A percentile compares a stretch with the other conserved stretches of the same genome.
These are phyloP conservation scores for Natrix natrix DNA, from an alignment of 2,797 vertebrate species.

Conservation along the genomic window DNA sequence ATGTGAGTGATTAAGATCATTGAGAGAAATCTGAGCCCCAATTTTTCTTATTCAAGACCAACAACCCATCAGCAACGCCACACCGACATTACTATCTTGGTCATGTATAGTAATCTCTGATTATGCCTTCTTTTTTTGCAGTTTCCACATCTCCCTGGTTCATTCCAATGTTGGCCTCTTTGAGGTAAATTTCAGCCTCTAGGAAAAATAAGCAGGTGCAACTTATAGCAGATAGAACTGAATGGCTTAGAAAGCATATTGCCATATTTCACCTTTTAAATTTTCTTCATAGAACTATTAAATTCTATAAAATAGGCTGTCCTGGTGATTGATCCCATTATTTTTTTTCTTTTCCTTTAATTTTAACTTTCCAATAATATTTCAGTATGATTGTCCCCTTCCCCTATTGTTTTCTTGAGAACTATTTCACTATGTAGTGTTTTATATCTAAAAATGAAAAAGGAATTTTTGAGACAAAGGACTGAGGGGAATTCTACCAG, in stretches of 20 bases:
- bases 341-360: not conserved
- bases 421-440: not conserved
- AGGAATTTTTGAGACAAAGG: not conserved
- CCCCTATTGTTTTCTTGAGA: not conserved
- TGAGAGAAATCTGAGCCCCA: not conserved
- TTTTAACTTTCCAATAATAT: not conserved
- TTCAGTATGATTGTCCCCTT: not conserved
- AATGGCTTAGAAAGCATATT: not conserved
- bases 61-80: not conserved
- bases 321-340: slow-evolving; percentile 7
- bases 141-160: slow-evolving; percentile 65
- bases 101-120: not conserved
- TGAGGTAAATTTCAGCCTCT: slow-evolving; percentile 59
- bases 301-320: not conserved
- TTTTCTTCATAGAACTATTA: slow-evolving; percentile 9
- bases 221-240: not conserved
- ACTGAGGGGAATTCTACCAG: not conserved
- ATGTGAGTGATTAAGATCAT: not conserved
- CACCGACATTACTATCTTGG: not conserved
- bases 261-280: slow-evolving; percentile 8
- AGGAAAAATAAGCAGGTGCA: slow-evolving; percentile 12
- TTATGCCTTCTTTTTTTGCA: slow-evolving; percentile 47
- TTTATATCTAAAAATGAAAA: not conserved
- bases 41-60: not conserved
- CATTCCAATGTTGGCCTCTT: slow-evolving; percentile 62